A percentile compares a stretch with the other conserved stretches of the same genome.
phyloP scores from a whole-genome alignment of 2,888 invertebrate species.

The Deilephila porcellus region DNA sequence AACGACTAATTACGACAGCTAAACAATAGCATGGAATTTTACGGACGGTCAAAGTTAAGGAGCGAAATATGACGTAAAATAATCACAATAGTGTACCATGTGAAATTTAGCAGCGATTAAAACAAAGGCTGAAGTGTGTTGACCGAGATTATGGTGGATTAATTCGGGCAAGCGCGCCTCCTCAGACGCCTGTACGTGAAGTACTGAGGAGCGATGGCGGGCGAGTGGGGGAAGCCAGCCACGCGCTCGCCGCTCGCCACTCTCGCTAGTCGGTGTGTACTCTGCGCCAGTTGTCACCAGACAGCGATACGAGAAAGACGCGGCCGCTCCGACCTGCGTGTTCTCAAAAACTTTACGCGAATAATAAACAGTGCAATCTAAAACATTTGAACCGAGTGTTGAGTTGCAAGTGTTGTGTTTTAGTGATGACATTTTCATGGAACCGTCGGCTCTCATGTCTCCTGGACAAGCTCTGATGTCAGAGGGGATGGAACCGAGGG shows the following conservation, averaged over 20 bases:
- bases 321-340: slow-evolving; percentile 73
- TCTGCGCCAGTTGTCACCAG: slow-evolving; percentile 72
- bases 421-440: slow-evolving; percentile 81
- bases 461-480: slow-evolving; percentile 80
- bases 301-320: slow-evolving; percentile 81
- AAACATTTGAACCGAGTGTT: slow-evolving; percentile 69
- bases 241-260: slow-evolving; percentile 24
- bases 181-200: background rate
- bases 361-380: slow-evolving; percentile 70
- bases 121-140: slow-evolving; percentile 36
- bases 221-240: slow-evolving; percentile 30
- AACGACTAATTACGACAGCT: background rate
- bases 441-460: slow-evolving; percentile 70
- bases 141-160: slow-evolving; percentile 40
- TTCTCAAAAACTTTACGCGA: slow-evolving; percentile 82
- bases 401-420: slow-evolving; percentile 74
- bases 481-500: slow-evolving; percentile 79
- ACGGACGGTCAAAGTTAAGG: slow-evolving; percentile 6
- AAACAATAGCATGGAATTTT: background rate
- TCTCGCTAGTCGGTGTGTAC: slow-evolving; percentile 21
- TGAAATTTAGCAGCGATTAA: slow-evolving; percentile 14
- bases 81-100: slow-evolving; percentile 2
- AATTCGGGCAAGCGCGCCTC: slow-evolving; percentile 28
- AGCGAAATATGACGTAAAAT: slow-evolving; percentile 3
- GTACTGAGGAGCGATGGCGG: slow-evolving; percentile 27